Base-by-base conservation (phyloP, 2,113 vertebrate genomes). In the Ammodytes dubius region DNA sequence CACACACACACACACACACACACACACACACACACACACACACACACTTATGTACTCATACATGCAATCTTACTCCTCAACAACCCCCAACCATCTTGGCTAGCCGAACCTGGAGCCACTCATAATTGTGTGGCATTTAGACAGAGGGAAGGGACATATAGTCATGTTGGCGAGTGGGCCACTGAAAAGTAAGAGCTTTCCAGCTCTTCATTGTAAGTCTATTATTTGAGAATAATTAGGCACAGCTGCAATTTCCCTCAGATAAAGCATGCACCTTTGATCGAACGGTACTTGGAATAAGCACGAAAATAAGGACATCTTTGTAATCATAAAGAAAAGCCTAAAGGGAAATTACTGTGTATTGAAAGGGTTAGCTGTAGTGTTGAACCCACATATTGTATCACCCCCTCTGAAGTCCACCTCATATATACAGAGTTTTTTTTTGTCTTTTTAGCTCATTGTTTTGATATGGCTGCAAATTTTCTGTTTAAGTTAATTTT, bases 71-170 rank as follows among this genome's bases (percentile, higher is more conserved):
- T 87, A 40, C 84, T 87, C 72, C 89, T 92, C 87, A 77, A 85
- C 87, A 86, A 85, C 88, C 95, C 94, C 78, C 95, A 94, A 95
- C 96, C 96, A 96, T 96, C 96, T 97, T 96, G 95, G 80, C 78
- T 87, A 71, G 84, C 76, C 88, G 82, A 84, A 89, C 86, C 84
- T 68, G 79, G 74, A 91, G 80, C 71, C 76, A 83, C 83, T 97
- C 96, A 97, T 98, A 98, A 98, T 97, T 96, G 97, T 96, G 96
- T 98, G 97, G 97, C 97, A 99, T 99, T 99, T 98, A 96, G 95
- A 70, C 58, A 70, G 70, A 82, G 81, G 79, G 54, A 83, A 88
- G 83, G 84, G 78, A 90, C 85, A 83, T 83, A 47, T 17, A 73
- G 74, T 60, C 9, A 19, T 77, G 90, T 88, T 84, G 82, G 75